Percentiles rank a stretch among this genome's conserved stretches.
Evolutionary conservation across 2,797 vertebrate genomes (phyloP).

Genomic region (Chaunax sp.): DNA sequence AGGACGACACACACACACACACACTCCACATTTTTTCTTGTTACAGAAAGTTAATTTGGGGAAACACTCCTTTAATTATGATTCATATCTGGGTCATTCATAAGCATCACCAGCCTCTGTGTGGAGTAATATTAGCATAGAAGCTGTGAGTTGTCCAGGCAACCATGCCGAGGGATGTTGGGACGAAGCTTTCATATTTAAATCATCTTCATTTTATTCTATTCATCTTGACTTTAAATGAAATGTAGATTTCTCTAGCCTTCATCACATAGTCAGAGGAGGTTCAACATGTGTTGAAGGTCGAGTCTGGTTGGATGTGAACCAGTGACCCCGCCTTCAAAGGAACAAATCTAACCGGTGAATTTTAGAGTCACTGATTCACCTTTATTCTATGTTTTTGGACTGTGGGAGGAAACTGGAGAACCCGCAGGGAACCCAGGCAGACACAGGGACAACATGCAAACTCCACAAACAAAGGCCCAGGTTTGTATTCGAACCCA

Average conservation of each 20-base stretch:
- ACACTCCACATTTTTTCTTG: conserved; percentile 31
- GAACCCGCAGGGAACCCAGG: no score
- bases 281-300: neutral
- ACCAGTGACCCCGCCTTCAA: neutral
- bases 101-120: conserved; percentile 37
- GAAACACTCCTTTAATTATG: conserved; percentile 69
- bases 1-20: conserved; percentile 43
- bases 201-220: neutral
- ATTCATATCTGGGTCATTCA: conserved; percentile 64
- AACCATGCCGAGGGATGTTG: neutral
- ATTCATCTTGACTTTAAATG: conserved; percentile 6
- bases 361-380: no score
- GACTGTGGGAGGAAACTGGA: no score
- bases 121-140: conserved; percentile 16
- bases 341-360: neutral
- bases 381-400: no score
- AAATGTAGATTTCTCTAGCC: neutral
- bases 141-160: conserved; percentile 8
- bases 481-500: no score
- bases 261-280: neutral
- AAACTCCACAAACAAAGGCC: no score
- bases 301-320: conserved; percentile 6
- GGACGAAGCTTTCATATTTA: neutral
- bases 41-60: conserved; percentile 57
- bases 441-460: no score